phyloP scores from a whole-genome alignment of 2,888 invertebrate genomes.

The Leptarthrus brevirostris region DNA sequence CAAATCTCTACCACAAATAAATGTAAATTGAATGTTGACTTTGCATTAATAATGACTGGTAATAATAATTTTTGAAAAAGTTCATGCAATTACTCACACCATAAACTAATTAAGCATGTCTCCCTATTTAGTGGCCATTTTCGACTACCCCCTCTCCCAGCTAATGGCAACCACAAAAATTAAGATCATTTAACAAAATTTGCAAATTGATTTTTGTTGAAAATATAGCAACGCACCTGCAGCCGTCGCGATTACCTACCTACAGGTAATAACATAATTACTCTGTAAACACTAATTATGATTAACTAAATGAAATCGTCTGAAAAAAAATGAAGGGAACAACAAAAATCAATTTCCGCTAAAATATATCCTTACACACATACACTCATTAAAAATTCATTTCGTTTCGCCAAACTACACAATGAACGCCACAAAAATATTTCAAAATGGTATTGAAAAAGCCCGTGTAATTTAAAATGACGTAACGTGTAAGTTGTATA shows the following conservation, averaged over 20 bases:
- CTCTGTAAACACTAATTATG: background rate
- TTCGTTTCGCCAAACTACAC: background rate
- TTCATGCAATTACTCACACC: background rate
- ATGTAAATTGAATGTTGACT: constrained; percentile 28
- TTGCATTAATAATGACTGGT: constrained; percentile 7
- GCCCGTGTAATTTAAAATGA: constrained; percentile 9
- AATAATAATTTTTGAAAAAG: background rate
- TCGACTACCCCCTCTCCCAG: background rate
- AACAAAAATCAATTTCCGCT: background rate
- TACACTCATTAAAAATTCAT: background rate
- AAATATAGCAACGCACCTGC: background rate
- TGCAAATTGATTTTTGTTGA: constrained; percentile 3
- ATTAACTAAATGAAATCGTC: background rate
- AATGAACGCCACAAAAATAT: background rate
- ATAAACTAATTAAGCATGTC: background rate
- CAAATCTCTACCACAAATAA: constrained; percentile 33
- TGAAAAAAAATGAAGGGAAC: background rate
- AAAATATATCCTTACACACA: no score
- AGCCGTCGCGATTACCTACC: background rate
- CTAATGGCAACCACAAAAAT: background rate
- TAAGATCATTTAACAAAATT: background rate
- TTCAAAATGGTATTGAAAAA: background rate
- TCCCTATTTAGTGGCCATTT: background rate
- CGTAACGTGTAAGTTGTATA: constrained; percentile 34
- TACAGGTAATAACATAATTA: background rate